Evolutionary conservation across 2,113 vertebrate genomes (phyloP).

Genomic region (Dicentrarchus labrax): DNA sequence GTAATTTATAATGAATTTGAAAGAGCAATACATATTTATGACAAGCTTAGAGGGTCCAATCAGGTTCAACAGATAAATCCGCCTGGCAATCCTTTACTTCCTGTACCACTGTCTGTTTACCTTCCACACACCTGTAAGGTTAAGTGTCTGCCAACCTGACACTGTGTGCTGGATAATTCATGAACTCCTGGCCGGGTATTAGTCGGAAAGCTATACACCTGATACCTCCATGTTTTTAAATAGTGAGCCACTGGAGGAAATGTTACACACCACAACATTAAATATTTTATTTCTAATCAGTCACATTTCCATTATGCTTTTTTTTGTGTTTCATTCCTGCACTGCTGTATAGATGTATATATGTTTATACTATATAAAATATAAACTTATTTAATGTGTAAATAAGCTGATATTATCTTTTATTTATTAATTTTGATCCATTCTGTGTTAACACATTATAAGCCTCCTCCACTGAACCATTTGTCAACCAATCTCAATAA

Average conservation of each 20-base stretch:
- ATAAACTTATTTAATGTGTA: background rate
- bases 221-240: conserved; percentile 27
- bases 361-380: background rate
- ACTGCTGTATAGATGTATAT: background rate
- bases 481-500: no score
- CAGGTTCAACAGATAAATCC: background rate
- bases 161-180: conserved; percentile 45
- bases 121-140: conserved; percentile 5
- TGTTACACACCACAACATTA: conserved; percentile 16
- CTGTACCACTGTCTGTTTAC: conserved; percentile 14
- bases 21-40: background rate
- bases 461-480: no score
- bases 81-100: background rate
- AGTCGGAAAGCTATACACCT: background rate
- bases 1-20: background rate
- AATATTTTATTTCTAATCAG: conserved; percentile 22
- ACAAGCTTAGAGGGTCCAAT: background rate
- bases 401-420: background rate
- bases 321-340: background rate
- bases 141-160: conserved; percentile 31
- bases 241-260: conserved; percentile 26
- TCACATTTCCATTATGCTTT: background rate
- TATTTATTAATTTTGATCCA: background rate
- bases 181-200: conserved; percentile 7
- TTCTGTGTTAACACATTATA: no score